Evolutionary conservation across 2,113 vertebrate genomes (phyloP).

Genomic region (Oriolus oriolus): DNA sequence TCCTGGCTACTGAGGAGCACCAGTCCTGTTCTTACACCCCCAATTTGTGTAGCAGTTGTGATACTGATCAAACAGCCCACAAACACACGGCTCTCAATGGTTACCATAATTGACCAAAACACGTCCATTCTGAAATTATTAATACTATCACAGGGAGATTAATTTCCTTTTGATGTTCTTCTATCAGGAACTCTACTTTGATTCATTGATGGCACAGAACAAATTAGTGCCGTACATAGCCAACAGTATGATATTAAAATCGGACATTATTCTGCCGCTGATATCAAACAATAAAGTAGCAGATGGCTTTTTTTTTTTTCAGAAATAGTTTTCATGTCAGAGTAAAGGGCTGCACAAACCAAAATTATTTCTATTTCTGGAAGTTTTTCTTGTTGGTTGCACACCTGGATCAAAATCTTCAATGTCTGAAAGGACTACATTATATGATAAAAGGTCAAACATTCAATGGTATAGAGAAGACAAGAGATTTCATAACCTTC

Average conservation of each 20-base stretch:
- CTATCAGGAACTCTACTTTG: slow-evolving; percentile 54
- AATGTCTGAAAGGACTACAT: neutral
- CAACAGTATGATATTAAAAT: slow-evolving; percentile 60
- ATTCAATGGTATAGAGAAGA: neutral
- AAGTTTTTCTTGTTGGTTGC: neutral
- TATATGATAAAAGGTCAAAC: neutral
- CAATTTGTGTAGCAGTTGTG: neutral
- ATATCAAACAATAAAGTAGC: slow-evolving; percentile 51
- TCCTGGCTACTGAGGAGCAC: neutral
- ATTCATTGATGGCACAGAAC: slow-evolving; percentile 63
- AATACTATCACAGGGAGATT: slow-evolving; percentile 30
- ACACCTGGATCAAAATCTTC: neutral
- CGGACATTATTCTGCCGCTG: slow-evolving; percentile 5
- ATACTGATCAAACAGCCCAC: neutral
- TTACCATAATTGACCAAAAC: slow-evolving; percentile 54
- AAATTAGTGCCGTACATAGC: slow-evolving; percentile 50
- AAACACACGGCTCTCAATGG: neutral
- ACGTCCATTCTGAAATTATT: slow-evolving; percentile 50
- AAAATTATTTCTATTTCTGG: neutral
- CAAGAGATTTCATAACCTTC: neutral
- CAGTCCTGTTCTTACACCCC: neutral
- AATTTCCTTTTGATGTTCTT: slow-evolving; percentile 55
- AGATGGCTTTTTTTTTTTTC: slow-evolving; percentile 5
- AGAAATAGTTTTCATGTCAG: slow-evolving; percentile 35
- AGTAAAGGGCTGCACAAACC: slow-evolving; percentile 7